phyloP scores from a whole-genome alignment of 2,797 vertebrate genomes.

The Podarcis siculus region DNA sequence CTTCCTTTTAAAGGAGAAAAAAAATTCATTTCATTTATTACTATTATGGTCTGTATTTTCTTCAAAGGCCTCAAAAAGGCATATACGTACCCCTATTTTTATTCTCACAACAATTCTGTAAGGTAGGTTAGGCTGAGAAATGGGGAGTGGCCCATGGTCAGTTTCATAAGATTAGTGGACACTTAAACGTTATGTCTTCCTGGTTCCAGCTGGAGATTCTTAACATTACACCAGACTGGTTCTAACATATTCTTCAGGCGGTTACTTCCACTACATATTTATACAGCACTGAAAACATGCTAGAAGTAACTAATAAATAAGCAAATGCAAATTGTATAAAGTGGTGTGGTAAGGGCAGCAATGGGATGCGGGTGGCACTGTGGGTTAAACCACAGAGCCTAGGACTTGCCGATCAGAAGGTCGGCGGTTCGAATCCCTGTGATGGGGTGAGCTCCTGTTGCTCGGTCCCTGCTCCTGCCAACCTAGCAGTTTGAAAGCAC shows the following conservation, averaged over 20 bases:
- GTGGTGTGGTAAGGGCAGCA: background rate
- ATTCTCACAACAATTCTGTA: background rate
- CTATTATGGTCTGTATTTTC: background rate
- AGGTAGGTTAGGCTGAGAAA: background rate
- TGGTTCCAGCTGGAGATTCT: background rate
- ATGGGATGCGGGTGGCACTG: too few relatives aligned
- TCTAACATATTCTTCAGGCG: conserved; percentile 20
- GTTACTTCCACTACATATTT: background rate
- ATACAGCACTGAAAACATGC: background rate
- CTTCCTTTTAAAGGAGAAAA: conserved; percentile 81
- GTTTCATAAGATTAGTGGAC: background rate
- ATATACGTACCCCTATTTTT: background rate
- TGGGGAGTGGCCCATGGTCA: background rate
- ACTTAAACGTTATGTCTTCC: background rate
- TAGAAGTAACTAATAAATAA: background rate
- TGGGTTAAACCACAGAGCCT: too few relatives aligned
- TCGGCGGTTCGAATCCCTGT: too few relatives aligned
- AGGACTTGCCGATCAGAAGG: too few relatives aligned
- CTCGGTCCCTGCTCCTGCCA: too few relatives aligned
- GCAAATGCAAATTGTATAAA: background rate
- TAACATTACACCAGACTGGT: background rate
- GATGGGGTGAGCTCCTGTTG: too few relatives aligned
- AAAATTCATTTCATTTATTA: conserved; percentile 33
- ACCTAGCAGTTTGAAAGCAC: too few relatives aligned
- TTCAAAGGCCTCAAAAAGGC: background rate